Conservation (phyloP, 2,888 invertebrate species). For the Pterostichus niger region DNA sequence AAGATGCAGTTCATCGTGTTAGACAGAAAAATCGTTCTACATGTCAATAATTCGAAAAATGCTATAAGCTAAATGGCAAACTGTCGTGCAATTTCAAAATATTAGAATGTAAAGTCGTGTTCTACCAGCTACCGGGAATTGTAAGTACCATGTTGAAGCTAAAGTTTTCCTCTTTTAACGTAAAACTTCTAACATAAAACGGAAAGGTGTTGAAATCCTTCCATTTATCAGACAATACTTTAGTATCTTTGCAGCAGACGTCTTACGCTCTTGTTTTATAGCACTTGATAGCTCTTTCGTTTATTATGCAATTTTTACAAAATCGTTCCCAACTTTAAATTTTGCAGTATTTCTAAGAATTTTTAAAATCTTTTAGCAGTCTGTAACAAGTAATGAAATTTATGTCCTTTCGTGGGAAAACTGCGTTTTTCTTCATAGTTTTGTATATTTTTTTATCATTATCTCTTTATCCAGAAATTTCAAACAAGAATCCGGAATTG, state of each 20-base stretch:
- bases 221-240: slow-evolving; percentile 32
- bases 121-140: slow-evolving; percentile 13
- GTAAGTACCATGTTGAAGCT: slow-evolving; percentile 16
- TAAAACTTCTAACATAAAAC: slow-evolving; percentile 19
- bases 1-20: no score
- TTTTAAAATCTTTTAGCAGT: neutral
- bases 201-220: slow-evolving; percentile 25
- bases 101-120: slow-evolving; percentile 2
- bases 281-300: slow-evolving; percentile 23
- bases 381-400: no score
- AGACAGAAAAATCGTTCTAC: no score
- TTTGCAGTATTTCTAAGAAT: neutral
- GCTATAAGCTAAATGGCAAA: neutral
- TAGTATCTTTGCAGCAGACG: slow-evolving; percentile 9
- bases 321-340: neutral
- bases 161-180: slow-evolving; percentile 21
- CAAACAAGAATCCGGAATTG: no score
- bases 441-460: no score
- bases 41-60: neutral
- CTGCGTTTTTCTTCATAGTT: no score
- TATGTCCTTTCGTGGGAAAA: neutral
- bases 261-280: slow-evolving; percentile 19
- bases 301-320: slow-evolving; percentile 18
- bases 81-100: neutral
- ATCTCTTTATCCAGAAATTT: no score